These are phyloP conservation scores for Drosophila pachea DNA, from an alignment of 1,140 invertebrate species.

Conservation along the genomic window DNA sequence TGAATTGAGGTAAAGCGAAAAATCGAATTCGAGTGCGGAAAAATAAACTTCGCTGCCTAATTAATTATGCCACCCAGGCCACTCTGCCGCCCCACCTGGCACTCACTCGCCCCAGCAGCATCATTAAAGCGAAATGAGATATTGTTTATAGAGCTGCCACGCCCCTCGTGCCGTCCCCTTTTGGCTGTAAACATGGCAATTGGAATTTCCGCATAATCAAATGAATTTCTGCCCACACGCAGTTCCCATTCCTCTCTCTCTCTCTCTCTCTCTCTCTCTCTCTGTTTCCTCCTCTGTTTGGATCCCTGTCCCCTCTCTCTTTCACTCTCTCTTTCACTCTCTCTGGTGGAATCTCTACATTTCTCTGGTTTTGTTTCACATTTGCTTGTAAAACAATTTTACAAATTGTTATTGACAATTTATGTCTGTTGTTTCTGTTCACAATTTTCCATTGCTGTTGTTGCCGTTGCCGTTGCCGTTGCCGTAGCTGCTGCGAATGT, in stretches of 20 bases:
- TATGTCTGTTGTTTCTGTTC: constrained; percentile 50
- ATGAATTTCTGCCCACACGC: constrained; percentile 22
- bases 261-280: constrained; percentile 18
- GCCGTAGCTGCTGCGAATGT: background rate
- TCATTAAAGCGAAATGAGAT: constrained; percentile 69
- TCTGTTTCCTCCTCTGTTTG: background rate
- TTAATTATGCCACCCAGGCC: constrained; percentile 67
- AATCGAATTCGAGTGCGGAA: background rate
- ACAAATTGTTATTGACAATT: constrained; percentile 74
- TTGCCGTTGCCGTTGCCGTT: constrained; percentile 2
- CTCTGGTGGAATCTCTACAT: constrained; percentile 19
- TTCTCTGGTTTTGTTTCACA: constrained; percentile 18
- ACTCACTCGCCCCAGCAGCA: constrained; percentile 34
- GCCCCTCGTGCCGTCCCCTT: background rate
- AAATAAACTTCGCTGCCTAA: constrained; percentile 16
- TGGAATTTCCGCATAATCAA: constrained; percentile 60
- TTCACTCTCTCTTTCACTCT: constrained; percentile 1
- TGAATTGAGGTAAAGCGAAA: constrained; percentile 69
- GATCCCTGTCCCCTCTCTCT: background rate
- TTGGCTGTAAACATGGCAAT: constrained; percentile 51
- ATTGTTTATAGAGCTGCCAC: constrained; percentile 46
- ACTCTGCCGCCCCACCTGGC: constrained; percentile 17
- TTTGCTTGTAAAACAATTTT: constrained; percentile 57
- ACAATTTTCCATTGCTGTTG: constrained; percentile 9
- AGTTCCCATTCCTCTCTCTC: constrained; percentile 6